These are phyloP conservation scores for Streptopelia turtur DNA, from an alignment of 2,797 vertebrate species.

Conservation along the genomic window DNA sequence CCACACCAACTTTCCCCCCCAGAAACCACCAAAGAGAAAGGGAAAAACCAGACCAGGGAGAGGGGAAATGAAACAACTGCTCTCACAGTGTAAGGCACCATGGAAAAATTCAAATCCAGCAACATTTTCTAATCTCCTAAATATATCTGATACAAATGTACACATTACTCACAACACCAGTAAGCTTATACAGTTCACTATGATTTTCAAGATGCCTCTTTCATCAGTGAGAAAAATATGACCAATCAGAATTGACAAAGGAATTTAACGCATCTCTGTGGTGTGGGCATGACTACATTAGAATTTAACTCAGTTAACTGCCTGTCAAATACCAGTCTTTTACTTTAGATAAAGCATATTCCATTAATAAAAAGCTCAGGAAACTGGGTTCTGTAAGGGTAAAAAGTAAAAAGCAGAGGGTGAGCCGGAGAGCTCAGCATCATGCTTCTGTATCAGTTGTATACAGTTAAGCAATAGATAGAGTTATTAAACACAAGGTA, in stretches of 20 bases:
- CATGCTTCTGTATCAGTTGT: neutral
- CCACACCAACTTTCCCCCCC: neutral
- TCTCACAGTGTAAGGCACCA: fast-evolving
- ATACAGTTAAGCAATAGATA: neutral
- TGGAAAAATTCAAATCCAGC: neutral
- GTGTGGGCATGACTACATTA: neutral
- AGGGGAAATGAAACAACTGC: neutral
- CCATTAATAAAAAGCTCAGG: neutral
- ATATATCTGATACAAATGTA: neutral
- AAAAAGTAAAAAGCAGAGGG: neutral
- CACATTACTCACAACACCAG: neutral
- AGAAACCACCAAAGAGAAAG: neutral
- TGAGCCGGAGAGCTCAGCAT: neutral
- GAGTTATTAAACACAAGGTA: neutral
- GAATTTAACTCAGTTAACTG: neutral
- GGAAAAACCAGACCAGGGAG: neutral
- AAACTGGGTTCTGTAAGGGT: neutral
- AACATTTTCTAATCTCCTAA: neutral
- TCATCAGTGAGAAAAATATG: neutral
- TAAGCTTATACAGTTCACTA: neutral
- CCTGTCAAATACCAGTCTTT: neutral
- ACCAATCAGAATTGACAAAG: neutral
- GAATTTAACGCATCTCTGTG: neutral
- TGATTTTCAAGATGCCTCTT: neutral
- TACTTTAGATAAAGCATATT: neutral